These are phyloP conservation scores for Lamellibrachia columna DNA, from an alignment of 2,888 invertebrate genomes.

Conservation along the genomic window DNA sequence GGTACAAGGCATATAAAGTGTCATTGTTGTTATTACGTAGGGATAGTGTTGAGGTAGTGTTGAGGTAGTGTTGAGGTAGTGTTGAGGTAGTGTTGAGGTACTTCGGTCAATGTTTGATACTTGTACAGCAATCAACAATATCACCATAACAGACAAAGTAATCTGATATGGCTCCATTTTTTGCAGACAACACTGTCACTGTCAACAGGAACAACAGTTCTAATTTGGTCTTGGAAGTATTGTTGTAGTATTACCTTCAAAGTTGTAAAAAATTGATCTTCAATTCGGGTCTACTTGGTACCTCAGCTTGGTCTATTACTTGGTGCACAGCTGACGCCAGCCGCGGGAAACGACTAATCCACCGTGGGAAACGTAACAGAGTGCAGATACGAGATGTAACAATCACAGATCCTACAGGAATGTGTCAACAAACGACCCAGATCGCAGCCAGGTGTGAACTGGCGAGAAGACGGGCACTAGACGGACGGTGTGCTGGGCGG, in stretches of 20 bases:
- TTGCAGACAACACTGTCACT: not conserved
- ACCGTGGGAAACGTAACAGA: not conserved
- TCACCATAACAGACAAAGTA: too few relatives aligned
- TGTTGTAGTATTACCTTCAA: too few relatives aligned
- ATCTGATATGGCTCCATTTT: not conserved
- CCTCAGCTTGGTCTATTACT: not conserved
- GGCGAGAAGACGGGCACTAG: not conserved
- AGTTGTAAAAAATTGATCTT: not conserved
- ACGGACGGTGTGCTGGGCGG: not conserved
- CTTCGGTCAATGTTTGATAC: not conserved
- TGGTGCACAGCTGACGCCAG: not conserved
- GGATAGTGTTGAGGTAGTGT: too few relatives aligned
- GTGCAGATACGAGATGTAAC: not conserved
- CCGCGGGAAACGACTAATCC: not conserved
- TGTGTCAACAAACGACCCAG: not conserved
- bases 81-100: not conserved
- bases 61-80: too few relatives aligned
- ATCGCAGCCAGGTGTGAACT: not conserved
- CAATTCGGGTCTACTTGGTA: not conserved
- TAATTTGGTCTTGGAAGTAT: not conserved
- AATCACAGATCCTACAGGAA: not conserved
- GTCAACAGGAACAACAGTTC: too few relatives aligned
- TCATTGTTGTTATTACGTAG: not conserved
- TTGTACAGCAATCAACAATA: not conserved
- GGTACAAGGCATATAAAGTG: too few relatives aligned